Percentiles rank a stretch among this genome's conserved stretches.
Evolutionary conservation across 1,140 invertebrate species (phyloP).

Genomic region (Trissolcus basalis): DNA sequence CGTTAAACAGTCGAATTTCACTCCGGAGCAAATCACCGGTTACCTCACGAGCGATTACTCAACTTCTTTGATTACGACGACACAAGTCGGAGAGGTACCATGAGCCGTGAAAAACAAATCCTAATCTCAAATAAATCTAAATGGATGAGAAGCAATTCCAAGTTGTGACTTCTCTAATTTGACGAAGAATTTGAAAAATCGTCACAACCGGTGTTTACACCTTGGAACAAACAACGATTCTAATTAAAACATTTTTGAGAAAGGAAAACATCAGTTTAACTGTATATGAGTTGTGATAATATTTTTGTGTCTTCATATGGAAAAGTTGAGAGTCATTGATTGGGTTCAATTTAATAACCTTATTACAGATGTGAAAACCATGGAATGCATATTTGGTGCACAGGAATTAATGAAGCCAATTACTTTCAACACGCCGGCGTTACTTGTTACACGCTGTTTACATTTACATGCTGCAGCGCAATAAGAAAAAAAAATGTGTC

Average conservation of each 20-base stretch:
- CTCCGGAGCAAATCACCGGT: slow-evolving; percentile 15
- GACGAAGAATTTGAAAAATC: too few relatives aligned
- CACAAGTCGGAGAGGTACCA: neutral
- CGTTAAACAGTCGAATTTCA: slow-evolving; percentile 37
- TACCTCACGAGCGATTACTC: slow-evolving; percentile 26
- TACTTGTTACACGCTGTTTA: slow-evolving; percentile 48
- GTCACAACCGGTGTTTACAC: too few relatives aligned
- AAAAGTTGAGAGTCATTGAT: too few relatives aligned
- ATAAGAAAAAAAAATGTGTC: slow-evolving; percentile 43
- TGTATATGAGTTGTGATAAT: too few relatives aligned
- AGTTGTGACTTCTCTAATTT: too few relatives aligned
- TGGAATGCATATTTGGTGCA: slow-evolving; percentile 15
- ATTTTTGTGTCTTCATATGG: too few relatives aligned
- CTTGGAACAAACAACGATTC: too few relatives aligned
- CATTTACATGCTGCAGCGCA: slow-evolving; percentile 46
- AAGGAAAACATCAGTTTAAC: too few relatives aligned
- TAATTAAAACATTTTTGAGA: too few relatives aligned
- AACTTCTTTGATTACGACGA: neutral
- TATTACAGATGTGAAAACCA: slow-evolving; percentile 23
- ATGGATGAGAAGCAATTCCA: too few relatives aligned
- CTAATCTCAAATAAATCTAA: too few relatives aligned
- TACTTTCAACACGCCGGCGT: slow-evolving; percentile 41
- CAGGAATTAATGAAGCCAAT: slow-evolving; percentile 51
- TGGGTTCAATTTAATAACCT: slow-evolving; percentile 24
- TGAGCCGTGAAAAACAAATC: too few relatives aligned